Evolutionary conservation across 2,888 invertebrate genomes (phyloP).

Genomic region (Dione juno): DNA sequence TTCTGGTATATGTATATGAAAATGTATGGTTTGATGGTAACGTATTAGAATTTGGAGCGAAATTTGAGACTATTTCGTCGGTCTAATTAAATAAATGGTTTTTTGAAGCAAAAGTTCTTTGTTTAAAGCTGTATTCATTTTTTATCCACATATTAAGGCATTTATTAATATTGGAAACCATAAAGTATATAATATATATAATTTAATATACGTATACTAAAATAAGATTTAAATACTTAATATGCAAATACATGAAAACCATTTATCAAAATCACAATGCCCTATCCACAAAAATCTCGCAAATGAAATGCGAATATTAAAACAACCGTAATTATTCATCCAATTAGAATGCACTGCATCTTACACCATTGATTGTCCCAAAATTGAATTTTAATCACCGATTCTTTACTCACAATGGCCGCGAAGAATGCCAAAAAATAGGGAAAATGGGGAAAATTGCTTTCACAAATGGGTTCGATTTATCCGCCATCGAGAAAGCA

Average conservation of each 20-base stretch:
- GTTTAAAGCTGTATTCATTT: no score
- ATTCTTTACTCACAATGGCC: conserved; percentile 78
- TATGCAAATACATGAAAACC: background rate
- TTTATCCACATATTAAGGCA: no score
- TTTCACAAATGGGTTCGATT: conserved; percentile 75
- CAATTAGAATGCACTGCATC: conserved; percentile 81
- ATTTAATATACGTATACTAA: no score
- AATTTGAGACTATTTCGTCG: no score
- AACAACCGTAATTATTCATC: conserved; percentile 56
- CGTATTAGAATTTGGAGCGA: background rate
- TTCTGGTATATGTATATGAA: background rate
- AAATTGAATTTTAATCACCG: conserved; percentile 84
- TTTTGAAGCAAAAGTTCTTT: no score
- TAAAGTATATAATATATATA: no score
- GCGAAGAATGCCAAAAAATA: conserved; percentile 78
- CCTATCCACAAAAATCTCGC: conserved; percentile 34
- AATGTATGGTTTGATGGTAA: background rate
- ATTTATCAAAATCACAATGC: background rate
- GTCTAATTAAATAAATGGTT: no score
- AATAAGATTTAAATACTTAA: background rate
- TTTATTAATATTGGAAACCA: no score
- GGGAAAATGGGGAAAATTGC: conserved; percentile 78
- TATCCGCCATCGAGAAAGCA: conserved; percentile 63
- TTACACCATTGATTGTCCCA: conserved; percentile 77
- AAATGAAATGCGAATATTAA: conserved; percentile 20